Percentiles rank a stretch among this genome's conserved stretches.
phyloP scores from a whole-genome alignment of 2,113 vertebrate genomes.

The Murina feae region DNA sequence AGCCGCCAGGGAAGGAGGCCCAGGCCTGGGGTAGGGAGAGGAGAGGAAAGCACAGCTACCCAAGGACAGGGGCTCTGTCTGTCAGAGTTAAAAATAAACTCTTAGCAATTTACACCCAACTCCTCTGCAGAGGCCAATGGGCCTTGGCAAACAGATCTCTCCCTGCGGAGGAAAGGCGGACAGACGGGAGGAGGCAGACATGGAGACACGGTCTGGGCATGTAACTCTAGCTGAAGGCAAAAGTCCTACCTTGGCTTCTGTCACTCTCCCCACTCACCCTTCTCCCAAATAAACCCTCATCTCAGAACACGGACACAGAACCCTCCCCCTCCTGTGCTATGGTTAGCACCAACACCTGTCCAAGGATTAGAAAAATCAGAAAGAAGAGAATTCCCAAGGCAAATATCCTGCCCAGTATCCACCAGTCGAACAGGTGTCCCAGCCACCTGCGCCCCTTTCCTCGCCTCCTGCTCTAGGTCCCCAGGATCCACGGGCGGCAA shows the following conservation, averaged over 20 bases:
- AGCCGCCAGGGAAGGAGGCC: neutral
- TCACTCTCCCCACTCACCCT: neutral
- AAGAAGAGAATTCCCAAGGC: neutral
- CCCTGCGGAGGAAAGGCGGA: neutral
- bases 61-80: constrained; percentile 58
- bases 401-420: neutral
- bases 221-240: neutral
- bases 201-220: neutral
- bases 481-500: neutral
- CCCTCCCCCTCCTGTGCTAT: neutral
- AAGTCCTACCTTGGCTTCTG: neutral
- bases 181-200: neutral
- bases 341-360: neutral
- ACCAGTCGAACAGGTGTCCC: neutral
- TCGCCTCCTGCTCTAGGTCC: neutral
- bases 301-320: neutral
- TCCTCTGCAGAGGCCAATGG: constrained; percentile 46
- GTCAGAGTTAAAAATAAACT: constrained; percentile 73
- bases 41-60: neutral
- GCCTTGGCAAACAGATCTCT: constrained; percentile 27
- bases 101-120: constrained; percentile 51
- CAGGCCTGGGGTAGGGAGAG: neutral
- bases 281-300: neutral
- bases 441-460: neutral
- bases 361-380: neutral